Base-by-base conservation (phyloP, 2,888 invertebrate species). In the Gari tellinella region DNA sequence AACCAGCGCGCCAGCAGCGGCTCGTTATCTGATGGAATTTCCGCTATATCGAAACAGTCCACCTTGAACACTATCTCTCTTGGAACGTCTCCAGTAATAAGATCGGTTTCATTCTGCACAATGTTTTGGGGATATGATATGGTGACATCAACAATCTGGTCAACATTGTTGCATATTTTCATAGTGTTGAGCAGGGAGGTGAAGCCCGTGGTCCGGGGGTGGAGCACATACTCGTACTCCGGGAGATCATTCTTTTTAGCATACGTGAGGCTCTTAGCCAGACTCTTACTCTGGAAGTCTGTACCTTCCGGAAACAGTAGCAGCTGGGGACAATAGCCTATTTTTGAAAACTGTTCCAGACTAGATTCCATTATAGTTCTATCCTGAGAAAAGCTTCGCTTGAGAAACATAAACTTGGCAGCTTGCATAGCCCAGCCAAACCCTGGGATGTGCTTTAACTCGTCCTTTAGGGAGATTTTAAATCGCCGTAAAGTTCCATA, bases 271-370 rank as follows among this genome's bases (percentile, higher is more conserved):
- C 96, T 96, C 43, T 94, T 94, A 21, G 91, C 92, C 74, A 94
- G 94, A 65, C 96, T 96, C n/a, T 93, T 92, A 19, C 93, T 92
- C 45, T 95, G 95, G 65, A 96, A 93, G 90, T 97, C 96, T 0
- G 97, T 97, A 15, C 97, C 97, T 93, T 97, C 97, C 0, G 97
- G 97, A 88, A 95, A 95, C 74, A 97, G 93, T 25, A 97, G 92
- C 48, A 97, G 90, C 91, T 96, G 94, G 25, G 78, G 78, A 41
- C 43, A 40, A 40, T 57, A 70, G 12, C 46, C 38, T 15, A 61
- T 60, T 12, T 53, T 38, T 14, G 23, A 45, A 21, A 73, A 74
- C 23, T 67, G 64, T n/a, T 63, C 61, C 26, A 78, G 41, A 40
- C 53, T 48, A 21, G 49, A 19, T 31, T 73, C 73, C 3, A 78